Conservation (phyloP, 1,140 invertebrate genomes). For the Meloidogyne chitwoodi region DNA sequence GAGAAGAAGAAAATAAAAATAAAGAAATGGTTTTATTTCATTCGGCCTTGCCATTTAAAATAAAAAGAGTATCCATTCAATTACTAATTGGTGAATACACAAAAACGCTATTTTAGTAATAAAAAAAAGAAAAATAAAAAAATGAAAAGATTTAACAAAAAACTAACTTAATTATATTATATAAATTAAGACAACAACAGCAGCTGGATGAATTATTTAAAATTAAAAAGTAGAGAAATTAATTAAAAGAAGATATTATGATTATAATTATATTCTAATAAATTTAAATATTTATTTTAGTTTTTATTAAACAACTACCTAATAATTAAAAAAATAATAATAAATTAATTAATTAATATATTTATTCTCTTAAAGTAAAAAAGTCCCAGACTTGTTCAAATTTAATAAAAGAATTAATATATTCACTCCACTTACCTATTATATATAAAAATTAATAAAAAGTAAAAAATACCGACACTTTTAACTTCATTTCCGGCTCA, state of each 20-base stretch:
- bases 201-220: too few species aligned
- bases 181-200: too few species aligned
- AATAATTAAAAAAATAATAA: too few species aligned
- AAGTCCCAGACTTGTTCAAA: neutral
- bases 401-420: too few species aligned
- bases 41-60: neutral
- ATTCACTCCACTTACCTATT: neutral
- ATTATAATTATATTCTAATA: too few species aligned
- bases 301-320: too few species aligned
- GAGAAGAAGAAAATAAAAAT: neutral
- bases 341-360: too few species aligned
- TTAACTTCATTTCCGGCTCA: neutral
- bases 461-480: neutral
- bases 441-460: neutral
- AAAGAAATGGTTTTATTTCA: neutral
- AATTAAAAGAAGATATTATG: too few species aligned
- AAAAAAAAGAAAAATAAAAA: neutral
- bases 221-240: too few species aligned
- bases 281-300: too few species aligned
- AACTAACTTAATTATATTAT: too few species aligned
- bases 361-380: neutral
- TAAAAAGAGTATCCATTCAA: neutral
- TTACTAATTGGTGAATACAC: neutral
- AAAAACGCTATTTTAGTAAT: neutral
- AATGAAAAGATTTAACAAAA: neutral